phyloP scores from a whole-genome alignment of 2,113 vertebrate genomes.

The Baryphthengus martii region DNA sequence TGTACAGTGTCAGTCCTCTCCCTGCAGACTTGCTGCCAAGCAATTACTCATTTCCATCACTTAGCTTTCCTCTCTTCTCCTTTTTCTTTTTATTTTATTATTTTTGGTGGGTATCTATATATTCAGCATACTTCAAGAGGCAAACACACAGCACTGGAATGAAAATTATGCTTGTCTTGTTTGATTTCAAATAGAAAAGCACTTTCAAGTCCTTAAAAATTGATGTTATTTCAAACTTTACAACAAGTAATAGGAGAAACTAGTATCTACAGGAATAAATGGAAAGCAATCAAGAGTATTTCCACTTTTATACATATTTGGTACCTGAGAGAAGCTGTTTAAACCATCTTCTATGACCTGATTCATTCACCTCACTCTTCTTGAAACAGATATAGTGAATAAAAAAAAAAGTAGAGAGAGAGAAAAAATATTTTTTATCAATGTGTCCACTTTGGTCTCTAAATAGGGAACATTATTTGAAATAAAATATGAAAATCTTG shows the following conservation, averaged over 20 bases:
- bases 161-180: constrained; percentile 75
- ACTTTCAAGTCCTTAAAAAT: constrained; percentile 74
- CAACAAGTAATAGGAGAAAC: constrained; percentile 35
- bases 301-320: constrained; percentile 19
- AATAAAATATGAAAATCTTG: background rate
- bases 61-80: constrained; percentile 13
- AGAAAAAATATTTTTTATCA: background rate
- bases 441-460: background rate
- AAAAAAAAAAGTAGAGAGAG: background rate
- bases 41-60: constrained; percentile 77
- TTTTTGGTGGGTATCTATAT: constrained; percentile 62
- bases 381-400: background rate
- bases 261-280: constrained; percentile 48
- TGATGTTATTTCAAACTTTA: constrained; percentile 71
- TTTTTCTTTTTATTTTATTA: constrained; percentile 59
- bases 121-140: constrained; percentile 68
- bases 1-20: constrained; percentile 63
- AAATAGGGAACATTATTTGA: background rate
- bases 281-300: constrained; percentile 51
- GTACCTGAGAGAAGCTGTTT: background rate
- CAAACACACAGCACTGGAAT: constrained; percentile 52
- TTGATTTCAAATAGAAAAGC: constrained; percentile 74
- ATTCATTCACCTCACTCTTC: constrained; percentile 38
- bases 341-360: background rate
- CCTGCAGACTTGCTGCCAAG: constrained; percentile 68